These are phyloP conservation scores for Sebastes matsubarae DNA, from an alignment of 2,797 vertebrate species.

Conservation along the genomic window DNA sequence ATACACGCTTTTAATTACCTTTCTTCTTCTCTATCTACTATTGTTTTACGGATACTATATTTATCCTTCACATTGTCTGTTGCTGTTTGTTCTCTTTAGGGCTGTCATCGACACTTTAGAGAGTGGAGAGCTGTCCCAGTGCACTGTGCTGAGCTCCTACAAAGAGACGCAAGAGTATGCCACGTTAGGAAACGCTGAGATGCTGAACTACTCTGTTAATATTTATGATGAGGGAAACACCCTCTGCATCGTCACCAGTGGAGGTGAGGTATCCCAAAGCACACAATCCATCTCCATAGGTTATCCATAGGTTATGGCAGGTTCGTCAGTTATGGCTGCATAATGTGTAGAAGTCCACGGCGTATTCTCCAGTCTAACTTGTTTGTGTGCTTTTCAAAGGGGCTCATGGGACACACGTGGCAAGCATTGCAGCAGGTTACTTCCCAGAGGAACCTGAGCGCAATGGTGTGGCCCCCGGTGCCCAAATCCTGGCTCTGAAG, in stretches of 20 bases:
- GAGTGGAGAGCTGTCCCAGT: conserved; percentile 88
- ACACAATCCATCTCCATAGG: neutral
- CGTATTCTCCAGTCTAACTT: neutral
- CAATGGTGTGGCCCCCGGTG: conserved; percentile 95
- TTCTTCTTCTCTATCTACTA: neutral
- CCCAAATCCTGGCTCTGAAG: conserved; percentile 96
- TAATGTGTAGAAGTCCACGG: neutral
- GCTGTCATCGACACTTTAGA: conserved; percentile 95
- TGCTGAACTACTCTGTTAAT: conserved; percentile 97
- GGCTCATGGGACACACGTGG: conserved; percentile 97
- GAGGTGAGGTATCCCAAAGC: conserved; percentile 83
- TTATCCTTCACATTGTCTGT: neutral
- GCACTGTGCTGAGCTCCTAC: conserved; percentile 90
- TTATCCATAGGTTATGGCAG: neutral
- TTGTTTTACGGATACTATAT: neutral
- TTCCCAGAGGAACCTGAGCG: conserved; percentile 96
- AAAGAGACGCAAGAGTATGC: conserved; percentile 92
- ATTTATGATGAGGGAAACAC: conserved; percentile 97
- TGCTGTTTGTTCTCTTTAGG: conserved; percentile 75
- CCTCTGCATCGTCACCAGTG: conserved; percentile 96
- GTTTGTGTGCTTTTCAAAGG: conserved; percentile 76
- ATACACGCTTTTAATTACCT: neutral
- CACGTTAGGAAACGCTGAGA: conserved; percentile 93
- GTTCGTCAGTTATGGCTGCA: neutral
- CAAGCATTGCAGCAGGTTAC: conserved; percentile 96